These are phyloP conservation scores for Pogonomyrmex barbatus DNA, from an alignment of 1,140 invertebrate genomes.

Conservation along the genomic window DNA sequence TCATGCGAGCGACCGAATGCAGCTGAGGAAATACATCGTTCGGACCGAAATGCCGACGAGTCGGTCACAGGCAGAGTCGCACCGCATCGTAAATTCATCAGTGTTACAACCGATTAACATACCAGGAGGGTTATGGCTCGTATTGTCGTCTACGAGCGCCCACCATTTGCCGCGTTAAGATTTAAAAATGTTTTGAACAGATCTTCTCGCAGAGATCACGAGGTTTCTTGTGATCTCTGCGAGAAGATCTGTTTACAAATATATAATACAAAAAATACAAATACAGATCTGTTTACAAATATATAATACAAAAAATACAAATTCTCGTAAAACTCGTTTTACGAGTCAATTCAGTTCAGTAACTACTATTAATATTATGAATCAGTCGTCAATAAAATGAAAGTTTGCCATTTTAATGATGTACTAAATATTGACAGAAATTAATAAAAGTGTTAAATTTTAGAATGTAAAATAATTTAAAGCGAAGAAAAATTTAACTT, in stretches of 20 bases:
- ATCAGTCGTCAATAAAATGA: too few species aligned
- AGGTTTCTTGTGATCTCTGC: too few species aligned
- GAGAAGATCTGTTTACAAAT: too few species aligned
- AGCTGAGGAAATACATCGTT: slow-evolving; percentile 35
- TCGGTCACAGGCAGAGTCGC: slow-evolving; percentile 51
- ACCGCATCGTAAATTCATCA: slow-evolving; percentile 78
- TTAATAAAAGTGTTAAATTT: neutral
- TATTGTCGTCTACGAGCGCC: slow-evolving; percentile 68
- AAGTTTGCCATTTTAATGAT: too few species aligned
- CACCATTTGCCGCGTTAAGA: slow-evolving; percentile 59
- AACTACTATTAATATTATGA: too few species aligned
- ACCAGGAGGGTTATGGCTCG: slow-evolving; percentile 74
- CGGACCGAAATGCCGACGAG: slow-evolving; percentile 3
- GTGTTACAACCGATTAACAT: slow-evolving; percentile 79
- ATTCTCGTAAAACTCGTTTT: too few species aligned
- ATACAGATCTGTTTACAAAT: too few species aligned
- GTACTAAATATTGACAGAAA: neutral
- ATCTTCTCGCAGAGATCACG: neutral
- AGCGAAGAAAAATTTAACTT: neutral
- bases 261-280: too few species aligned
- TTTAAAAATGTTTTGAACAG: slow-evolving; percentile 62
- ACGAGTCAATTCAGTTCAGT: too few species aligned
- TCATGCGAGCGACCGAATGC: neutral
- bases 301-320: too few species aligned
- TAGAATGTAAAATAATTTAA: neutral